A percentile compares a stretch with the other conserved stretches of the same genome.
phyloP scores from a whole-genome alignment of 2,797 vertebrate species.

The Vireo griseus region DNA sequence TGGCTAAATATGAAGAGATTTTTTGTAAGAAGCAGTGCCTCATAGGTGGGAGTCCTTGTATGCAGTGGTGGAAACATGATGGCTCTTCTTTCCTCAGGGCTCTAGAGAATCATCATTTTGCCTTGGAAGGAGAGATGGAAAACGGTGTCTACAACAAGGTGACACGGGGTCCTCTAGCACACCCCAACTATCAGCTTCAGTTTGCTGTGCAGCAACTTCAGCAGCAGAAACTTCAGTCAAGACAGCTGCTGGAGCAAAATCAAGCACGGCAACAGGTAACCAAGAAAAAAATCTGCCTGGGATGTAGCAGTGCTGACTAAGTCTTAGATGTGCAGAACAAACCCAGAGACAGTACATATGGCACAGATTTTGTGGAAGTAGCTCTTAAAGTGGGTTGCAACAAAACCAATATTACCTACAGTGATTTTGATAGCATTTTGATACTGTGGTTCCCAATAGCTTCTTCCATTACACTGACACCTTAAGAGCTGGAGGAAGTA shows the following conservation, averaged over 20 bases:
- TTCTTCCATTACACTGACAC: not conserved
- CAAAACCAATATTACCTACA: not conserved
- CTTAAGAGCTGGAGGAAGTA: not conserved
- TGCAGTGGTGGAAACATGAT: not conserved
- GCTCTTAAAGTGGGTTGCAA: not conserved
- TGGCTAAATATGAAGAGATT: not conserved
- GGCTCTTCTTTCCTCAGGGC: conserved; percentile 63
- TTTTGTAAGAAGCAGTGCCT: not conserved
- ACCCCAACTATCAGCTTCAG: conserved; percentile 82
- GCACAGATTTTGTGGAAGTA: not conserved
- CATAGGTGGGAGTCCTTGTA: not conserved
- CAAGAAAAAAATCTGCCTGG: not conserved
- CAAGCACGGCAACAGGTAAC: conserved; percentile 82
- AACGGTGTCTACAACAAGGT: conserved; percentile 60
- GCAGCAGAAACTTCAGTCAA: conserved; percentile 84
- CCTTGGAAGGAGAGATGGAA: conserved; percentile 74
- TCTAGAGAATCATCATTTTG: conserved; percentile 61
- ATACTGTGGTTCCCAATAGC: not conserved
- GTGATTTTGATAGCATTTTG: not conserved
- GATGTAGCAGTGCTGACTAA: not conserved
- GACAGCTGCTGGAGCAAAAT: conserved; percentile 82
- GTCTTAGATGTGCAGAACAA: not conserved
- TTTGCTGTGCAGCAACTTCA: conserved; percentile 89
- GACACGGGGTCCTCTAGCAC: conserved; percentile 63
- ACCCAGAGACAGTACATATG: not conserved